A percentile compares a stretch with the other conserved stretches of the same genome.
These are phyloP conservation scores for Chelonoidis abingdonii DNA, from an alignment of 2,113 vertebrate species.

Conservation along the genomic window DNA sequence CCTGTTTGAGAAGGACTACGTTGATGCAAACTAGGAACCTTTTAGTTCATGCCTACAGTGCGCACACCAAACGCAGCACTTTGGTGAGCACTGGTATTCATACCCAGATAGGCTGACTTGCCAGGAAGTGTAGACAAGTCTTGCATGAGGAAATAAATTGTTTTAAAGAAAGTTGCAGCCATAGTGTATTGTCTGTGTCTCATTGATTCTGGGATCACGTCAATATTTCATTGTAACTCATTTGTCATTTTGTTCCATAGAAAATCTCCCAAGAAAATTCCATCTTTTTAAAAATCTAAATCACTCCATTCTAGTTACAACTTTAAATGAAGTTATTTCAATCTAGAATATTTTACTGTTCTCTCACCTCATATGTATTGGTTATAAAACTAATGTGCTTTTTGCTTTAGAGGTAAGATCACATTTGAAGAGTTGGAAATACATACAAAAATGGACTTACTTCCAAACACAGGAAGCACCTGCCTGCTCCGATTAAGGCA, in stretches of 20 bases:
- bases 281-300: neutral
- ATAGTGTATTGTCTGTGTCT: neutral
- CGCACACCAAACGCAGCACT: neutral
- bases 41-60: neutral
- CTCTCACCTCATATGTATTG: neutral
- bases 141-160: neutral
- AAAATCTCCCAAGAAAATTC: neutral
- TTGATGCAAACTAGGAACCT: neutral
- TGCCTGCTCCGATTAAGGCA: neutral
- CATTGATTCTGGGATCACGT: neutral
- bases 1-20: neutral
- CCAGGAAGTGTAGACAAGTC: neutral
- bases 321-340: neutral
- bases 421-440: conserved; percentile 17
- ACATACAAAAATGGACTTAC: conserved; percentile 3
- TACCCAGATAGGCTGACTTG: neutral
- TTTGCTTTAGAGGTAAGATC: conserved; percentile 5
- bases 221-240: neutral
- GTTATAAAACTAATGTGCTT: neutral
- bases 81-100: neutral
- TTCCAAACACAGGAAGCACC: conserved; percentile 6
- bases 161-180: neutral
- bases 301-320: conserved; percentile 16
- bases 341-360: neutral
- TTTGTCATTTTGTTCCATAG: neutral